Evolutionary conservation across 2,888 invertebrate genomes (phyloP), one percentile per base, ranked within the genome.

Genomic region (Blera fallax): DNA sequence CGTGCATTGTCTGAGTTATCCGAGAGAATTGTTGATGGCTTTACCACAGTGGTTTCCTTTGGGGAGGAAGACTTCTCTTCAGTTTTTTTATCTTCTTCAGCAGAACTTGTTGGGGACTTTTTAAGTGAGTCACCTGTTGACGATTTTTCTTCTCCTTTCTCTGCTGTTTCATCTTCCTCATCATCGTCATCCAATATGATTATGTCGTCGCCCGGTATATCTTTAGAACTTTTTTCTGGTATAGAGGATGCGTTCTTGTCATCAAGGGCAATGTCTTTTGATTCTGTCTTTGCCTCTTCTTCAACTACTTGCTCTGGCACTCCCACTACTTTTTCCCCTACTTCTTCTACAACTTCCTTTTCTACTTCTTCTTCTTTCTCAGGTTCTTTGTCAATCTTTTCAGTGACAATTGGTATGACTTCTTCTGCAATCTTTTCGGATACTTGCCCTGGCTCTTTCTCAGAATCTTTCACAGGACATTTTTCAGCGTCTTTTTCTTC

Each of bases 1-100:
- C 90, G 89, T 14, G 91, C 91, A 88, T 90, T 91, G 87, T 91
- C 91, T 0, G 91, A 90, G 74, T 90, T 90, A 69, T 91, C 91
- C 8, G 88, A 85, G 16, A 87, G 43, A 24, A 90, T 48, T 11
- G 43, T 58, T 24, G 50, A 74, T 1, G 70, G 11, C 7, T 82
- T 73, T 3, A 14, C 37, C 27, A 21, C 54, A 18, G 43, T 32
- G 48, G 27, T 16, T n/a, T 87, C 70, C 48, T 84, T 81, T 21
- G 32, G 37, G 64, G 32, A 69, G 70, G 40, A 87, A 52, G 54
- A 43, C 10, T 34, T 62, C 52, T 29, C 43, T 62, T 58, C 82
- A 11, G 50, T 3, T 83, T 62, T 64, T 60, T 60, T 52, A 5
- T 21, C n/a, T 10, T 70, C 70, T 48, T 67, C 62, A 1, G 40